phyloP scores from a whole-genome alignment of 2,888 invertebrate genomes.

The Ormyrus labotus region DNA sequence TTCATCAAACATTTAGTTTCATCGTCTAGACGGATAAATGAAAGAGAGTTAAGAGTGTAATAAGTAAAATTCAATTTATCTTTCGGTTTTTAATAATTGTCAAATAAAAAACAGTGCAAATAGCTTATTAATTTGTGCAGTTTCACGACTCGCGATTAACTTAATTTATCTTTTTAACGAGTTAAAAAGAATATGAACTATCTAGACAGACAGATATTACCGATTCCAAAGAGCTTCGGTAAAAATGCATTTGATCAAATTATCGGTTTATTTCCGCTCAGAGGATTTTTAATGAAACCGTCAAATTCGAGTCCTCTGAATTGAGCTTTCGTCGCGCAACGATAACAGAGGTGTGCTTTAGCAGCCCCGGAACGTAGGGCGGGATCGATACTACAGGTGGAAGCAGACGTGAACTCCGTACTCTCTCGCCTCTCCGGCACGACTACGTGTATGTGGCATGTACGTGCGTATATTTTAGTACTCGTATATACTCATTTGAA shows the following conservation, averaged over 20 bases:
- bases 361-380: background rate
- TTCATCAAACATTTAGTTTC: no score
- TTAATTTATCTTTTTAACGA: no score
- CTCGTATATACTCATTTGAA: conserved; percentile 15
- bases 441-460: background rate
- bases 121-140: no score
- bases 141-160: no score
- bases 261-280: background rate
- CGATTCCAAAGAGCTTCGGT: no score
- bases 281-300: conserved; percentile 3
- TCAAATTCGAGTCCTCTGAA: conserved; percentile 18
- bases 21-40: no score
- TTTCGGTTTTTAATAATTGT: no score
- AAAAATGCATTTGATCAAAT: background rate
- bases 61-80: no score
- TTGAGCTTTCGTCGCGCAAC: conserved; percentile 11
- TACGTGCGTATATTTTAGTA: background rate
- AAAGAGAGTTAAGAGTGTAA: no score
- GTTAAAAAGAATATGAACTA: no score
- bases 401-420: conserved; percentile 17
- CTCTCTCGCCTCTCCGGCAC: background rate
- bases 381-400: conserved; percentile 46
- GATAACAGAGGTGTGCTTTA: background rate
- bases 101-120: no score
- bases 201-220: no score